Evolutionary conservation across 2,888 invertebrate species (phyloP).

Genomic region (Labia minor): DNA sequence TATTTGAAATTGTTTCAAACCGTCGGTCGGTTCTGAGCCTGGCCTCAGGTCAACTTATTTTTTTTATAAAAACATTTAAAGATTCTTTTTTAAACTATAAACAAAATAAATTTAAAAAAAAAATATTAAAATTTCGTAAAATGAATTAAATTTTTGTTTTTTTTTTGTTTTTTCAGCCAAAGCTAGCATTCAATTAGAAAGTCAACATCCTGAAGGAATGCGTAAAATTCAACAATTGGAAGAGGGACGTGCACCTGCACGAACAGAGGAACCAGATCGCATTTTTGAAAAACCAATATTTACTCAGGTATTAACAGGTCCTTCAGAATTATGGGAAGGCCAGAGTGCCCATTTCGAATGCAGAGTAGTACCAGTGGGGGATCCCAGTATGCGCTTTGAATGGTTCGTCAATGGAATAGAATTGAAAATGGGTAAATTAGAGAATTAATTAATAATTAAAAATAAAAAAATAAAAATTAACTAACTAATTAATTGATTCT

Average conservation of each 20-base stretch:
- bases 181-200: slow-evolving; percentile 75
- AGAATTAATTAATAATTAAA: slow-evolving; percentile 14
- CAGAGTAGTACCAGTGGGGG: slow-evolving; percentile 85
- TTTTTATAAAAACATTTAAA: too few relatives aligned
- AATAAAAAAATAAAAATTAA: slow-evolving; percentile 13
- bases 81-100: too few relatives aligned
- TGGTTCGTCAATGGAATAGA: slow-evolving; percentile 94
- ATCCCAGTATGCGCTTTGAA: slow-evolving; percentile 81
- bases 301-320: slow-evolving; percentile 75
- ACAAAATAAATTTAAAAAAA: too few relatives aligned
- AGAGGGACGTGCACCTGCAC: slow-evolving; percentile 52
- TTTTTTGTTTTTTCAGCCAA: slow-evolving; percentile 50
- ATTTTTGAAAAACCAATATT: slow-evolving; percentile 86
- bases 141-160: too few relatives aligned
- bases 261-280: slow-evolving; percentile 64
- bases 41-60: too few relatives aligned
- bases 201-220: slow-evolving; percentile 88
- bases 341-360: slow-evolving; percentile 85
- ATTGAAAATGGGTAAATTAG: slow-evolving; percentile 66
- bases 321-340: slow-evolving; percentile 83
- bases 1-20: too few relatives aligned
- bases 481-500: slow-evolving; percentile 21
- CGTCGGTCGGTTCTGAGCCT: too few relatives aligned
- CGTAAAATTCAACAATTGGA: slow-evolving; percentile 80
- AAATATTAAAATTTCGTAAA: too few relatives aligned